These are phyloP conservation scores for Myrmecobius fasciatus DNA, from an alignment of 2,113 vertebrate species.

Conservation along the genomic window DNA sequence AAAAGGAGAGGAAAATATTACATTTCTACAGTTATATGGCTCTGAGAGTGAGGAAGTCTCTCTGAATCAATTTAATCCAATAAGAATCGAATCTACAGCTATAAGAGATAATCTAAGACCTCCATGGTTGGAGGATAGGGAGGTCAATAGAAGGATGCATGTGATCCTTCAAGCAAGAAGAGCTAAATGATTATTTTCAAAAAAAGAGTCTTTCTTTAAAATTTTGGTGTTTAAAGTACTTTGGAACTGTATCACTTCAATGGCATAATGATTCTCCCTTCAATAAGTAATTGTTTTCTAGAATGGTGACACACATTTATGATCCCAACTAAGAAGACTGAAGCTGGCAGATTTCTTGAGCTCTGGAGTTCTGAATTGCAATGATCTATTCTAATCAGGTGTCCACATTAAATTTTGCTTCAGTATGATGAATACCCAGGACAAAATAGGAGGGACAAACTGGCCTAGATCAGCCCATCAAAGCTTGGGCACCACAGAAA, in stretches of 20 bases:
- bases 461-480: background rate
- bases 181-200: background rate
- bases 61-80: background rate
- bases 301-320: background rate
- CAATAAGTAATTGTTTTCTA: background rate
- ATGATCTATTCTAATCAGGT: background rate
- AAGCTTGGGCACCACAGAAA: background rate
- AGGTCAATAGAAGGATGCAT: background rate
- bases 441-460: background rate
- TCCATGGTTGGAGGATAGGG: background rate
- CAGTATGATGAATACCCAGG: background rate
- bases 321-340: accelerated
- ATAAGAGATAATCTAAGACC: background rate
- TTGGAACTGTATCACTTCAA: background rate
- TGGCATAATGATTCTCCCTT: background rate
- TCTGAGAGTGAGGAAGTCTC: background rate
- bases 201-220: background rate
- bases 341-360: background rate
- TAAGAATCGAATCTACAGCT: background rate
- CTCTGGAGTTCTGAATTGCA: background rate
- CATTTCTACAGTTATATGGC: background rate
- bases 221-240: background rate
- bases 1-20: constrained; percentile 46
- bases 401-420: background rate
- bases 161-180: background rate